Evolutionary conservation across 2,113 vertebrate genomes (phyloP), one percentile per base, ranked within the genome.

Genomic region (Salminus brasiliensis): DNA sequence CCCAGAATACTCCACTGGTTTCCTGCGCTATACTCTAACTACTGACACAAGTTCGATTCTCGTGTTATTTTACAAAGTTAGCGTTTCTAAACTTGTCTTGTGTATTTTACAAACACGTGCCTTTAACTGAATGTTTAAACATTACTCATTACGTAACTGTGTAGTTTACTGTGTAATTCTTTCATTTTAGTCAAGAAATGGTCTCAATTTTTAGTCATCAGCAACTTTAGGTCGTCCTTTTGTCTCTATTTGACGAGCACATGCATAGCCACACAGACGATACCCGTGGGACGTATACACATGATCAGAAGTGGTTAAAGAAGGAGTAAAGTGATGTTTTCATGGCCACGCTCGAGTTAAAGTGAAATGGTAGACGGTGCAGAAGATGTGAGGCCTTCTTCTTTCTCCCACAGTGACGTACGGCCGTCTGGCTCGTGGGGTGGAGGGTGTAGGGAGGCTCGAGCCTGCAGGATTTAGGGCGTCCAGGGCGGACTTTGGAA

Each of bases 391-490:
- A 27, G 23, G n/a, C 47, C 29, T 32, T 23, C 41, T 6, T 79
- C 12, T 32, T 4, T 39, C n/a, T 49, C 8, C 66, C 21, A 27
- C 6, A 27, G 3, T 79, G 72, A 75, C 36, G 57, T 69, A 79
- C 6, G 32, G 59, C 23, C 11, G 43, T 84, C 69, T 68, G 80
- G 70, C 68, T 73, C 49, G 62, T 45, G 53, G 57, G 62, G 34
- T 52, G 74, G 62, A 36, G 69, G 43, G 30, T 60, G 55, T 45
- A 65, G 72, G 53, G 70, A 80, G 72, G 73, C 59, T 67, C 45
- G 36, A 74, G 65, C 72, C 67, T 78, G 72, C 77, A 74, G 77
- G 83, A 80, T 76, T 84, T 72, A 85, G 83, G 65, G 62, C 76
- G 83, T 77, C 72, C 80, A 84, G 79, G 65, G 55, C 78, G 39